These are phyloP conservation scores for Mormyrus iriodes DNA, from an alignment of 2,113 vertebrate genomes.

Conservation along the genomic window DNA sequence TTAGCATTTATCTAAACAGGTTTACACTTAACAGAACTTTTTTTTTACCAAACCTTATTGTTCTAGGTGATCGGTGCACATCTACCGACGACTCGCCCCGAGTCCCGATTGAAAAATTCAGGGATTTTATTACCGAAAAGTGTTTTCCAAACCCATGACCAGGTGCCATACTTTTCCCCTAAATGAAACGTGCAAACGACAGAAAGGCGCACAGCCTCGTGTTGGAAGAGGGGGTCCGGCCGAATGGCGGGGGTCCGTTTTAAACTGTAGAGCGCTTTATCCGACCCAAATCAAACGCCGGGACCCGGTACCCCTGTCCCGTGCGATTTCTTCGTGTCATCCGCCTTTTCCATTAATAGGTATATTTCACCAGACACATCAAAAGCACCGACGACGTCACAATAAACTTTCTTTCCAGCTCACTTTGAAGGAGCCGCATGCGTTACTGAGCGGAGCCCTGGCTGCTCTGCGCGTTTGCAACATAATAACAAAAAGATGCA, in stretches of 20 bases:
- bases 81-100: neutral
- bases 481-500: neutral
- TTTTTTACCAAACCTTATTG: neutral
- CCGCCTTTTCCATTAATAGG: neutral
- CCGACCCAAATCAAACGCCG: neutral
- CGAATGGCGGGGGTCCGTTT: neutral
- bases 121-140: neutral
- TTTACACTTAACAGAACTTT: neutral
- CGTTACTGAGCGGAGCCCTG: neutral
- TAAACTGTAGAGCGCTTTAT: neutral
- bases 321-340: neutral
- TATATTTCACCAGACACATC: neutral
- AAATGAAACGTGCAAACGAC: neutral
- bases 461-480: neutral
- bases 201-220: neutral
- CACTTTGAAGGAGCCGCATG: neutral
- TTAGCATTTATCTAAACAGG: neutral
- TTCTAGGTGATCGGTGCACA: neutral
- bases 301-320: neutral
- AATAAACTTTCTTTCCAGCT: constrained; percentile 11
- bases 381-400: neutral
- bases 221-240: neutral
- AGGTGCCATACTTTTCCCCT: neutral
- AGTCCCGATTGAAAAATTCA: neutral
- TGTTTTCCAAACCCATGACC: neutral